Evolutionary conservation across 2,888 invertebrate species (phyloP), one percentile per base, ranked within the genome.

Genomic region (Meteorus cinctellus): DNA sequence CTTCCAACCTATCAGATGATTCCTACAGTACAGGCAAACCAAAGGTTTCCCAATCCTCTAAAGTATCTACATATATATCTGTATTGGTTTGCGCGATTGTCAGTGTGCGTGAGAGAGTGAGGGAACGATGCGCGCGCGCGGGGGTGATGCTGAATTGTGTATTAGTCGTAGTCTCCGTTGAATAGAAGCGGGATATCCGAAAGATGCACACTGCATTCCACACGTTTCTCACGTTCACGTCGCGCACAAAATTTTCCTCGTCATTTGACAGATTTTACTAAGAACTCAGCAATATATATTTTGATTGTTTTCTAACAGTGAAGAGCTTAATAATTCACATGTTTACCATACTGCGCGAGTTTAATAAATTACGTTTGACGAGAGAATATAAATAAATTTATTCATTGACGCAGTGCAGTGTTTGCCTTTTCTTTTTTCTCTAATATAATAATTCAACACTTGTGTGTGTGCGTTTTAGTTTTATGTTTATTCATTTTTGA

Each of bases 151-250:
- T n/a, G 41, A 27, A 16, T 24, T 55, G 59, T 55, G 48, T 34
- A 19, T 36, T 29, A 31, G 69, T 31, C 16, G 55, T 34, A 8
- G 69, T 67, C 8, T 45, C 27, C 48, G 27, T 55, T 55, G 55
- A 55, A 55, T 19, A 19, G 19, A 19, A 55, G 19, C 36, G 31
- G 41, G 41, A 60, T 63, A 31, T 19, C 45, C 63, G 31, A 72
- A 34, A 55, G 65, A 65, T 63, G 63, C 72, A 72, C 60, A 60
- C 60, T 62, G 48, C 66, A 73, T 65, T 73, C 66, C 65, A 73
- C 41, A 55, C 65, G 66, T 59, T 73, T 55, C 66, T 66, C 66
- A 66, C 72, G 65, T 55, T 16, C 51, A 63, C 51, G 66, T 66
- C 72, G 65, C 36, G 66, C 36, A 14, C 51, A 51, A 45, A 60